Conservation (phyloP, 2,888 invertebrate species). For the Drosophila limbata region DNA sequence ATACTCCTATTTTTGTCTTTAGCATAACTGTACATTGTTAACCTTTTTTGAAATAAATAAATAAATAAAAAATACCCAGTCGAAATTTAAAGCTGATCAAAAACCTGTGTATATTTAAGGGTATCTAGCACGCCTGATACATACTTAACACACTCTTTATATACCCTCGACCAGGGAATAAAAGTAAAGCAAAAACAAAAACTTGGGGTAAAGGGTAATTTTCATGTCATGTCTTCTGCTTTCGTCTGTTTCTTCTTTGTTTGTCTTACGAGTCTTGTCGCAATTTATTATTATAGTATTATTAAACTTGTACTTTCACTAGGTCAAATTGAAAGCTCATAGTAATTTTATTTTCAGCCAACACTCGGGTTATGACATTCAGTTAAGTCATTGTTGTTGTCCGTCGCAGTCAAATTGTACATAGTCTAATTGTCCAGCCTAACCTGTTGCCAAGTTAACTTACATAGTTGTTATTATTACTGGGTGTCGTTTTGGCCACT, state of each 20-base stretch:
- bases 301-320: conserved; percentile 47
- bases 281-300: conserved; percentile 40
- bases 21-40: too few relatives aligned
- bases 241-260: conserved; percentile 16
- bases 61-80: too few relatives aligned
- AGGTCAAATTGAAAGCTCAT: conserved; percentile 42
- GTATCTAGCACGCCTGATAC: too few relatives aligned
- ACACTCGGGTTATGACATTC: conserved; percentile 28
- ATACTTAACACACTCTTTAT: too few relatives aligned
- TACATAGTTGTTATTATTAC: conserved; percentile 67
- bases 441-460: conserved; percentile 41
- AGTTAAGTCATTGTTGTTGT: conserved; percentile 51
- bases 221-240: conserved; percentile 24
- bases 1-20: too few relatives aligned
- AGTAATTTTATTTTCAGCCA: conserved; percentile 42
- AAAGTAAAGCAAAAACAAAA: not conserved
- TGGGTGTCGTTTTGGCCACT: conserved; percentile 67
- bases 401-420: conserved; percentile 11
- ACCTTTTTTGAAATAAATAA: too few relatives aligned
- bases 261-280: conserved; percentile 41
- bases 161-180: too few relatives aligned
- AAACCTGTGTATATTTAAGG: too few relatives aligned
- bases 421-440: conserved; percentile 23
- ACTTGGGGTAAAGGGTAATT: conserved; percentile 35
- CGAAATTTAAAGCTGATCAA: too few relatives aligned